phyloP scores from a whole-genome alignment of 2,888 invertebrate species.

The Cyclophora albipunctata region DNA sequence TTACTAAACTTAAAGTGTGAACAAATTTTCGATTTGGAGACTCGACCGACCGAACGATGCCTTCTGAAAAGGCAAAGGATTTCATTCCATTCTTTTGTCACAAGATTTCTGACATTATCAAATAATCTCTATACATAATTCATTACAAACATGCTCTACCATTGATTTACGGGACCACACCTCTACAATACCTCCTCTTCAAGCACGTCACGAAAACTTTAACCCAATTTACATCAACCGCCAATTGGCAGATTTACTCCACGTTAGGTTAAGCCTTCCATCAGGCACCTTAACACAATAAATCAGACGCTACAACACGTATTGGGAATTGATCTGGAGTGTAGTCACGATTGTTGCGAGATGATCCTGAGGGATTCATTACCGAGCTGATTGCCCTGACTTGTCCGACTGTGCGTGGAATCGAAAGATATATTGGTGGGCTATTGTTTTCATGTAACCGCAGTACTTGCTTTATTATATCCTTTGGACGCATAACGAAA shows the following conservation, averaged over 20 bases:
- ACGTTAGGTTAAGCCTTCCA: conserved; percentile 6
- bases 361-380: conserved; percentile 70
- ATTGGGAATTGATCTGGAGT: conserved; percentile 68
- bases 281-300: conserved; percentile 30
- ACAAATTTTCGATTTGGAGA: too few species aligned
- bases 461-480: not conserved
- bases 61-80: too few species aligned
- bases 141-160: not conserved
- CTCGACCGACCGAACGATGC: too few species aligned
- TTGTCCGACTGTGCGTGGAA: conserved; percentile 1
- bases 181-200: too few species aligned
- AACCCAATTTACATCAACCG: conserved; percentile 2
- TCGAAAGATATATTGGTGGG: conserved; percentile 3
- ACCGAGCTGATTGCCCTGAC: conserved; percentile 54
- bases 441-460: not conserved
- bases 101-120: too few species aligned
- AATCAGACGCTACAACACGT: conserved; percentile 41
- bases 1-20: too few species aligned
- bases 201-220: not conserved
- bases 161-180: too few species aligned
- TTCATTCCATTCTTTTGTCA: too few species aligned
- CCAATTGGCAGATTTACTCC: not conserved
- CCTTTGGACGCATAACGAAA: not conserved
- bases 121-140: too few species aligned
- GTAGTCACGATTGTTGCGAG: conserved; percentile 68